Percentiles rank a stretch among this genome's conserved stretches.
Evolutionary conservation across 2,113 vertebrate species (phyloP).

Genomic region (Xerus inauris): DNA sequence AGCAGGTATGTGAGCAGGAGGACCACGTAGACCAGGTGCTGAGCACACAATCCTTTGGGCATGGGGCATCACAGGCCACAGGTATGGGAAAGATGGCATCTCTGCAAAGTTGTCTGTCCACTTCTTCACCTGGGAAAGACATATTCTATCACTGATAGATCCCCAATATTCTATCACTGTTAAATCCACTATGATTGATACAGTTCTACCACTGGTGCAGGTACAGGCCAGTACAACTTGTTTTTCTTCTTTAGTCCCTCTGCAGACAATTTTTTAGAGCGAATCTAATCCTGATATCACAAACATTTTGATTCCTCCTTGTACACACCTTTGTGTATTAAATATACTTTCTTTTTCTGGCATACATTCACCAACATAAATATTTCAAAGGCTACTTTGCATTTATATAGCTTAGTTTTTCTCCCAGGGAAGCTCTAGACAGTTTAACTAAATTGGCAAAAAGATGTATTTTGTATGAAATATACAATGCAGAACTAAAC

Average conservation of each 20-base stretch:
- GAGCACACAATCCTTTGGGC: slow-evolving; percentile 96
- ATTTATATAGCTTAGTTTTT: not conserved
- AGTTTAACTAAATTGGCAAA: slow-evolving; percentile 34
- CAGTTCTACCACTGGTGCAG: not conserved
- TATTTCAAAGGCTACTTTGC: slow-evolving; percentile 19
- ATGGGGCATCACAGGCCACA: slow-evolving; percentile 91
- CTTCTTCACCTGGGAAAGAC: slow-evolving; percentile 90
- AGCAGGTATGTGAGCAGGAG: slow-evolving; percentile 98
- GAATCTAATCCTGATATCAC: not conserved
- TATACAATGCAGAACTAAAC: not conserved
- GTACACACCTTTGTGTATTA: not conserved
- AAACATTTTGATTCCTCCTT: not conserved
- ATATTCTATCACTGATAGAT: slow-evolving; percentile 81
- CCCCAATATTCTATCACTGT: slow-evolving; percentile 79
- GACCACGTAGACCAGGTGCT: slow-evolving; percentile 96
- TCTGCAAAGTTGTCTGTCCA: slow-evolving; percentile 91
- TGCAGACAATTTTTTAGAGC: not conserved
- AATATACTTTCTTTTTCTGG: slow-evolving; percentile 21
- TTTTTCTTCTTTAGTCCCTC: not conserved
- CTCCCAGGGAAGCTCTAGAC: not conserved
- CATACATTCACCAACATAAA: not conserved
- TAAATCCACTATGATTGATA: slow-evolving; percentile 66
- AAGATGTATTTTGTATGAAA: not conserved
- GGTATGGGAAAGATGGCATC: slow-evolving; percentile 90
- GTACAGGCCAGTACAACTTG: not conserved